A percentile compares a stretch with the other conserved stretches of the same genome.
Conservation (phyloP, 2,113 vertebrate genomes). For the Puma concolor region DNA sequence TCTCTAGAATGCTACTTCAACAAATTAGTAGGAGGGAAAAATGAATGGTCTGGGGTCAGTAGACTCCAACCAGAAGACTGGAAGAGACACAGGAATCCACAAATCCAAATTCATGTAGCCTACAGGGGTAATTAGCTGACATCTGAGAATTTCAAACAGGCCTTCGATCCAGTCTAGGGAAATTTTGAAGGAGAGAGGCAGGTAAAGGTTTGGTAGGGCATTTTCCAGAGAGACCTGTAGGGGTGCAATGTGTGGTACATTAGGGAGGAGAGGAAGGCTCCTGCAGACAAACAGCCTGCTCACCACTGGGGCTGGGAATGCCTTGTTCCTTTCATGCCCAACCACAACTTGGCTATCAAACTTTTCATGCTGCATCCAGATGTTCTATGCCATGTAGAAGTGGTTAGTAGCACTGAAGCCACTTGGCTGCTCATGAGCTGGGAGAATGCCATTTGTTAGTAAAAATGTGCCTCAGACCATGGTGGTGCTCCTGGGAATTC, state of each 20-base stretch:
- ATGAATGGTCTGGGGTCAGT: conserved; percentile 23
- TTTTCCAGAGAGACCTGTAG: neutral
- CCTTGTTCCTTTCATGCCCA: neutral
- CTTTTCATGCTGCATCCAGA: neutral
- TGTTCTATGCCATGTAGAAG: neutral
- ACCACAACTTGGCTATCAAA: neutral
- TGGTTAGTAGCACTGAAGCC: neutral
- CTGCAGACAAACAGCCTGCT: neutral
- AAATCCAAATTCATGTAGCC: conserved; percentile 26
- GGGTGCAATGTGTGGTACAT: neutral
- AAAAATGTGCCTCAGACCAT: neutral
- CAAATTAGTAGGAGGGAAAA: conserved; percentile 37
- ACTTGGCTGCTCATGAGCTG: neutral
- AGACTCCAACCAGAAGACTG: conserved; percentile 22
- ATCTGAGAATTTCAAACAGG: neutral
- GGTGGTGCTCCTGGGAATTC: neutral
- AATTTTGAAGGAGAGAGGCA: neutral
- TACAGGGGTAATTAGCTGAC: neutral
- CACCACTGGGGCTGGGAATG: accelerated
- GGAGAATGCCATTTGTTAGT: neutral
- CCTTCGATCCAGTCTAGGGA: neutral
- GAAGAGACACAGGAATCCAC: neutral
- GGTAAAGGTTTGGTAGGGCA: neutral
- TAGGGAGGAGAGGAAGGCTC: neutral
- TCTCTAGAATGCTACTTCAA: conserved; percentile 34